Conservation (phyloP, 2,888 invertebrate species). For the Gymnosoma rotundatum region DNA sequence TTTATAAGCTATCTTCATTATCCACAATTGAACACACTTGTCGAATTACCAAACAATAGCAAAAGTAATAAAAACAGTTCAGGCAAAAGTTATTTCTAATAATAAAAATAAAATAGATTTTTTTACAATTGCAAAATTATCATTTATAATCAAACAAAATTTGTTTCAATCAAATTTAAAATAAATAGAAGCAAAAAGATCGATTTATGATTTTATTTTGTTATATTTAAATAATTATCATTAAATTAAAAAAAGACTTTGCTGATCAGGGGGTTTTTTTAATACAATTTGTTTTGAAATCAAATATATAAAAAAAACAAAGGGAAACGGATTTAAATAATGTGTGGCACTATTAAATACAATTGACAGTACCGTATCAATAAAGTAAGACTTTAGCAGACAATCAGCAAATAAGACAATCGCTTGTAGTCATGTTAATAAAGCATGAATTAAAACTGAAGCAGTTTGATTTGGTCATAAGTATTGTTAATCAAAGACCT, state of each 20-base stretch:
- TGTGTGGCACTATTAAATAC: slow-evolving; percentile 24
- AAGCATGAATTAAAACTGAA: slow-evolving; percentile 66
- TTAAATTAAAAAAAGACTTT: slow-evolving; percentile 10
- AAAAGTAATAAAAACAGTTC: slow-evolving; percentile 1
- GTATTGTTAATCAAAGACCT: slow-evolving; percentile 40
- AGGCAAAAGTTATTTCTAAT: not conserved
- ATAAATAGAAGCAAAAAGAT: not conserved
- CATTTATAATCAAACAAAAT: slow-evolving; percentile 1
- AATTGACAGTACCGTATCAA: not conserved
- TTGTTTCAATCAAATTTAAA: slow-evolving; percentile 17
- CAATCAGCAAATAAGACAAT: slow-evolving; percentile 44
- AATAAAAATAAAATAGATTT: not conserved
- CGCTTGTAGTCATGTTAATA: slow-evolving; percentile 66
- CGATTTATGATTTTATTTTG: slow-evolving; percentile 29
- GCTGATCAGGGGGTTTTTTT: slow-evolving; percentile 42
- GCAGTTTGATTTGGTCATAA: slow-evolving; percentile 58
- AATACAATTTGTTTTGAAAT: slow-evolving; percentile 15
- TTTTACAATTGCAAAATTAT: slow-evolving; percentile 11
- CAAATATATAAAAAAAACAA: slow-evolving; percentile 13
- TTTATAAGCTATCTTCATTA: too few species aligned
- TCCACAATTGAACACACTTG: not conserved
- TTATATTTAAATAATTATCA: slow-evolving; percentile 12
- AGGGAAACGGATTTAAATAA: slow-evolving; percentile 52
- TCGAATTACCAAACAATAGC: not conserved
- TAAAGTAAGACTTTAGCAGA: not conserved